Percentiles rank a stretch among this genome's conserved stretches.
Conservation (phyloP, 2,888 invertebrate genomes). For the Latheticus oryzae region DNA sequence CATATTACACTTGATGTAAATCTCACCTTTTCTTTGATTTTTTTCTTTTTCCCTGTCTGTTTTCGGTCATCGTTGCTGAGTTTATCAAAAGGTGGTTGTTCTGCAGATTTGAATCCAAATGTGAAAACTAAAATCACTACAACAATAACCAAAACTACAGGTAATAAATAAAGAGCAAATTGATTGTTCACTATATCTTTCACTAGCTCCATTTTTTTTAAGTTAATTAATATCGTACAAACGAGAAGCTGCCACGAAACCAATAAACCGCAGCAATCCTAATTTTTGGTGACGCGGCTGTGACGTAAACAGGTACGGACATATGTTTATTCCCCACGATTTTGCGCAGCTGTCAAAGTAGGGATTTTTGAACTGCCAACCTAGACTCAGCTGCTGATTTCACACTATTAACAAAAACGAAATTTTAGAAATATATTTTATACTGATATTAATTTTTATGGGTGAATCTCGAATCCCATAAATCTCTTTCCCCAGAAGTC, state of each 20-base stretch:
- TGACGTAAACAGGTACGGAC: constrained; percentile 71
- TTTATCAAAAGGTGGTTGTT: constrained; percentile 84
- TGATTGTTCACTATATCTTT: constrained; percentile 71
- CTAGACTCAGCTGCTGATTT: too few relatives aligned
- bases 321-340: constrained; percentile 53
- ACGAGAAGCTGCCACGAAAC: constrained; percentile 54
- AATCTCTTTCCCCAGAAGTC: too few relatives aligned
- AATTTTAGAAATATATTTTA: too few relatives aligned
- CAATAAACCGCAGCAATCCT: constrained; percentile 46
- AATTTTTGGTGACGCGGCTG: constrained; percentile 76
- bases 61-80: constrained; percentile 77
- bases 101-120: constrained; percentile 57
- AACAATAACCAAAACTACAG: constrained; percentile 67
- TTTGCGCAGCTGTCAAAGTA: constrained; percentile 45
- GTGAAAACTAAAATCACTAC: constrained; percentile 56
- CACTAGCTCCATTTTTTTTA: constrained; percentile 69
- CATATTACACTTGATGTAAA: too few relatives aligned
- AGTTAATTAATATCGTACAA: constrained; percentile 9
- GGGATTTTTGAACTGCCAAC: constrained; percentile 31
- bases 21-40: constrained; percentile 78
- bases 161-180: constrained; percentile 69
- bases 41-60: constrained; percentile 75
- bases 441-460: too few relatives aligned
- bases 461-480: too few relatives aligned
- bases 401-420: too few relatives aligned